Base-by-base conservation (phyloP, 1,140 invertebrate species). In the Ceratina australensis region DNA sequence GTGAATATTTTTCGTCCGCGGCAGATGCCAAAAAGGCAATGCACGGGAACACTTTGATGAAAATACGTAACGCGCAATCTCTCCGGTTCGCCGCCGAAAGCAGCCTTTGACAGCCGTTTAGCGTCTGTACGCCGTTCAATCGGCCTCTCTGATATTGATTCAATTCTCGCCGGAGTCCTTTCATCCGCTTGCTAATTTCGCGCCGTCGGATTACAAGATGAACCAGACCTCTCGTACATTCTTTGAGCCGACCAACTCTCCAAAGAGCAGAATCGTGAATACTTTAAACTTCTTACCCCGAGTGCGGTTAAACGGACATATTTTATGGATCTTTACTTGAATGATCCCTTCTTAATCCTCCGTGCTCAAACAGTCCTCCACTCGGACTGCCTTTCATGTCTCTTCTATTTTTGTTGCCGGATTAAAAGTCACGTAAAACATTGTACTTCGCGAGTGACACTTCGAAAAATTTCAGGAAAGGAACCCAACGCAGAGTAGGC, bases 21-120 rank as follows among this genome's bases (percentile, higher is more conserved):
- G n/a, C n/a, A n/a, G 63, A 26, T 16, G n/a, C 16, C 33, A 49
- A 26, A 60, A 68, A 68, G 56, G 42, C 52, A 0, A 24, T 42
- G 33, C 33, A 47, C 16, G 65, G 63, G 33, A 33, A 77, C 68
- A 79, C 82, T 83, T 83, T 83, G 80, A 83, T 74, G 47, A 83
- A 83, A 83, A 54, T 69, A 82, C 71, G 76, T 66, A 15, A 49
- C 71, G 65, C 47, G 71, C 63, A 74, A 82, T 82, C 80, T 67
- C 13, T 42, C 33, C 33, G 33, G 33, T 10, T 42, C 33, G 33
- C 33, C 33, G 33, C 66, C 47, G 56, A 83, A 81, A 82, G 54
- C 56, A 83, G 49, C 69, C 71, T 83, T 79, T 79, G 71, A 83
- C 72, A 50, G 49, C 2, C 60, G 74, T 66, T 82, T 79, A 79